A percentile compares a stretch with the other conserved stretches of the same genome.
Evolutionary conservation across 2,113 vertebrate genomes (phyloP).

Genomic region (Tapirus terrestris): DNA sequence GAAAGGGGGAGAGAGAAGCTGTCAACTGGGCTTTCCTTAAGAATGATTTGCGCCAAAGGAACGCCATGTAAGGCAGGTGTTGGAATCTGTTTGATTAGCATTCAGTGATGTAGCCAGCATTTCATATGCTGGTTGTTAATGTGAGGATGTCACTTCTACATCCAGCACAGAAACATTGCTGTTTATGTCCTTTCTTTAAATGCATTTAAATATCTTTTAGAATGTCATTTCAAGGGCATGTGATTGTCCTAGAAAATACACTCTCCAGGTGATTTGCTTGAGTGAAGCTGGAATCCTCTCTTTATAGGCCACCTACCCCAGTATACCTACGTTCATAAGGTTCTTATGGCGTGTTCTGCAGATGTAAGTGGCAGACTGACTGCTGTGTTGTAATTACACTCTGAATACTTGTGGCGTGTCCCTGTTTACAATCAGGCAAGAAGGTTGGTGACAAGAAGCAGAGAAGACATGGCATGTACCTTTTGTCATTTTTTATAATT

Average conservation of each 20-base stretch:
- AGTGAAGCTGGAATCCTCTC: background rate
- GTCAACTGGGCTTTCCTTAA: background rate
- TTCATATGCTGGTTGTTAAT: background rate
- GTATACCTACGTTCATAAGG: background rate
- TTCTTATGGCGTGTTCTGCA: background rate
- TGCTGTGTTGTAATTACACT: background rate
- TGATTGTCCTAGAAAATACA: background rate
- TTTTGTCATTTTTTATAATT: background rate
- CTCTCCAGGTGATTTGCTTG: background rate
- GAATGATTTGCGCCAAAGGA: background rate
- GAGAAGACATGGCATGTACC: background rate
- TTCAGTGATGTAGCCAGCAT: background rate
- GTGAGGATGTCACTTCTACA: background rate
- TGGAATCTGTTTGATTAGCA: background rate
- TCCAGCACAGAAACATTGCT: background rate
- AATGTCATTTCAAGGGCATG: slow-evolving; percentile 8
- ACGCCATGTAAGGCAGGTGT: too few species aligned
- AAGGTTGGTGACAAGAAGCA: background rate
- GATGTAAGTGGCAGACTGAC: background rate
- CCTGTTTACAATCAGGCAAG: background rate
- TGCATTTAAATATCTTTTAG: background rate
- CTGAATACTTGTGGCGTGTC: background rate
- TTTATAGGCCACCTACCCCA: too few species aligned
- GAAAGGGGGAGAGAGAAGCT: background rate
- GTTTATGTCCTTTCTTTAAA: slow-evolving; percentile 11